These are phyloP conservation scores for Phainopepla nitens DNA, from an alignment of 2,113 vertebrate species.

Conservation along the genomic window DNA sequence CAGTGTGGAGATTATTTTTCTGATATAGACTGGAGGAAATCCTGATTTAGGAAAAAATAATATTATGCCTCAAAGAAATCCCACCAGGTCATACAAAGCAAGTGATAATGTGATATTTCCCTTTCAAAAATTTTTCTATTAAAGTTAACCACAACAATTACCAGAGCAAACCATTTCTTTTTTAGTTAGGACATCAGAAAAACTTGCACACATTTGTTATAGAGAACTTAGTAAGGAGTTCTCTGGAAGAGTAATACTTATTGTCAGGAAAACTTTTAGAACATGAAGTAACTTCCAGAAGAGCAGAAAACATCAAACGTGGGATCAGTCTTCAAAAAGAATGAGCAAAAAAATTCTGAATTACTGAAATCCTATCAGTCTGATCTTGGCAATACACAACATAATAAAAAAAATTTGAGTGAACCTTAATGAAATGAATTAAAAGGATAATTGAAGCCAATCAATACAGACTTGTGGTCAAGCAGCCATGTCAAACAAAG, in stretches of 20 bases:
- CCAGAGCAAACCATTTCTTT: rapidly evolving
- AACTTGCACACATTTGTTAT: not conserved
- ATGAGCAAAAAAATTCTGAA: not conserved
- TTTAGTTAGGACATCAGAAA: not conserved
- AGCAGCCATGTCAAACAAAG: not conserved
- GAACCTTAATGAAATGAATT: not conserved
- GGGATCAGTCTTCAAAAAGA: not conserved
- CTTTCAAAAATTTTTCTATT: not conserved
- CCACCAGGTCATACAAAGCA: not conserved
- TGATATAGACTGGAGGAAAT: not conserved
- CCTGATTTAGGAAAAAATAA: not conserved
- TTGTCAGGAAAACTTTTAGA: not conserved
- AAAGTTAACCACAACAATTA: not conserved
- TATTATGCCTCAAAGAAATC: not conserved
- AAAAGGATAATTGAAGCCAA: not conserved
- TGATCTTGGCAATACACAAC: not conserved
- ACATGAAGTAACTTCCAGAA: not conserved
- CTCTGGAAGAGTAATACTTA: not conserved
- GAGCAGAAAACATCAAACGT: not conserved
- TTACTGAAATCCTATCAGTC: not conserved
- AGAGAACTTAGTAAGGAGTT: not conserved
- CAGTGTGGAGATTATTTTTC: not conserved
- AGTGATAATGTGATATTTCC: not conserved
- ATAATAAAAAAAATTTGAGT: not conserved
- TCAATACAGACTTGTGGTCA: not conserved